Percentiles rank a stretch among this genome's conserved stretches.
Evolutionary conservation across 1,140 invertebrate species (phyloP).

Genomic region (Psix sp.): DNA sequence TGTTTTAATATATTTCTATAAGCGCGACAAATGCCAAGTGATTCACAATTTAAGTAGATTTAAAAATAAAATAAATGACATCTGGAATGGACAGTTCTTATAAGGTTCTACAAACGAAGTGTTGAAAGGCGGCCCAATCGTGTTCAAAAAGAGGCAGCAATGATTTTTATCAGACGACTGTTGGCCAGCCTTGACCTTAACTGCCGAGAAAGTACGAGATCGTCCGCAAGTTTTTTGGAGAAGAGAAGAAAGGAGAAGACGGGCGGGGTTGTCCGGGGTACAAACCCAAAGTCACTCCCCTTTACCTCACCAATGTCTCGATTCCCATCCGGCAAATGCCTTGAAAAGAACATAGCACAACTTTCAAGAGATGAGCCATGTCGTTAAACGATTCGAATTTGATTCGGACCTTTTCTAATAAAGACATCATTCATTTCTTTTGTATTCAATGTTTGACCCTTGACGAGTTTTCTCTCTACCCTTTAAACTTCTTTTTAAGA

Average conservation of each 20-base stretch:
- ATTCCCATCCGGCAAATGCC: slow-evolving; percentile 58
- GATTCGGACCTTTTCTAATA: slow-evolving; percentile 69
- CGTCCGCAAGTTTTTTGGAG: slow-evolving; percentile 47
- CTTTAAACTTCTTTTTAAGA: slow-evolving; percentile 45
- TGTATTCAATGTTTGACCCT: slow-evolving; percentile 59
- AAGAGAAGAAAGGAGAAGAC: slow-evolving; percentile 36
- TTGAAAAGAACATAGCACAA: slow-evolving; percentile 60
- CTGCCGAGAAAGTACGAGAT: slow-evolving; percentile 57
- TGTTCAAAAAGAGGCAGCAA: slow-evolving; percentile 42
- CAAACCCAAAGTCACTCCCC: slow-evolving; percentile 59
- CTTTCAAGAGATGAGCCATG: slow-evolving; percentile 43
- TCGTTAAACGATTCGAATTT: slow-evolving; percentile 63
- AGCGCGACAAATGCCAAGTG: background rate
- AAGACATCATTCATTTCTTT: slow-evolving; percentile 75
- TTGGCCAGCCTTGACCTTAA: slow-evolving; percentile 67
- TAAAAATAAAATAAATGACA: slow-evolving; percentile 19
- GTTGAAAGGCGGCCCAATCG: slow-evolving; percentile 49
- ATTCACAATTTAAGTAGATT: slow-evolving; percentile 4
- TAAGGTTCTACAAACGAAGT: slow-evolving; percentile 45
- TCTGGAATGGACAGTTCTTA: slow-evolving; percentile 27
- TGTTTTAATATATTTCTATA: background rate
- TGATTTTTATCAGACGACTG: slow-evolving; percentile 59
- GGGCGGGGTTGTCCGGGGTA: slow-evolving; percentile 56
- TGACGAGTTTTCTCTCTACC: slow-evolving; percentile 36
- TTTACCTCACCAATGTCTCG: slow-evolving; percentile 55